Evolutionary conservation across 2,888 invertebrate species (phyloP).

Genomic region (Ophion slaviceki): DNA sequence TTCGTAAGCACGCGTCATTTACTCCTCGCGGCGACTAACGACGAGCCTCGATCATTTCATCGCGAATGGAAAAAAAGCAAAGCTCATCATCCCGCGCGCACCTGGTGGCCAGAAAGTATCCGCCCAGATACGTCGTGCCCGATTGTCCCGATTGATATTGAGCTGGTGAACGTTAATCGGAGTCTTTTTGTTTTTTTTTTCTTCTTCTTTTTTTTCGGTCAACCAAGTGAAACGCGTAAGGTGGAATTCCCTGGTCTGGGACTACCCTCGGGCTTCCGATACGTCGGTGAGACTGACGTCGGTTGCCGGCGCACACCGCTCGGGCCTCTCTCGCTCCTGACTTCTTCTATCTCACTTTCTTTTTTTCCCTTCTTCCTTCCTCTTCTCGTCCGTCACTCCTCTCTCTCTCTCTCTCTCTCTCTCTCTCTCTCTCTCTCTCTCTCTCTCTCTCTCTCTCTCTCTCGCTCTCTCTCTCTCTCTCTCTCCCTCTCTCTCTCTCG

Average conservation of each 20-base stretch:
- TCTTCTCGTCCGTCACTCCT: constrained; percentile 43
- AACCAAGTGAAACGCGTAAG: constrained; percentile 18
- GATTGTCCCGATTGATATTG: no score
- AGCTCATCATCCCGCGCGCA: no score
- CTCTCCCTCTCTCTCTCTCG: no score
- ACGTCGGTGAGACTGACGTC: constrained; percentile 70
- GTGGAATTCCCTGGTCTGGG: constrained; percentile 53
- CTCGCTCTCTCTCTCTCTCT: background rate
- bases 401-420: constrained; percentile 55
- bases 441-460: no score
- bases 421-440: constrained; percentile 21
- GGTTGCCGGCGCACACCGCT: constrained; percentile 63
- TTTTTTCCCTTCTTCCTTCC: constrained; percentile 51
- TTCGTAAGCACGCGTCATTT: no score
- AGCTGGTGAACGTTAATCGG: background rate
- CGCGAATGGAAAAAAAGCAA: no score
- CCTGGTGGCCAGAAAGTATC: no score
- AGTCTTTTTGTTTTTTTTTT: background rate
- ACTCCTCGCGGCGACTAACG: no score
- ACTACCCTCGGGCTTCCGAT: constrained; percentile 69
- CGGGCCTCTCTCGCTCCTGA: constrained; percentile 60
- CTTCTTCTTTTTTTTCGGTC: constrained; percentile 19
- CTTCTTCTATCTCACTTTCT: constrained; percentile 63
- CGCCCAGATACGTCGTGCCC: no score
- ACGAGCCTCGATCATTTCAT: no score